Percentiles rank a stretch among this genome's conserved stretches.
Evolutionary conservation across 2,113 vertebrate genomes (phyloP).

Genomic region (Todiramphus saurophagus): DNA sequence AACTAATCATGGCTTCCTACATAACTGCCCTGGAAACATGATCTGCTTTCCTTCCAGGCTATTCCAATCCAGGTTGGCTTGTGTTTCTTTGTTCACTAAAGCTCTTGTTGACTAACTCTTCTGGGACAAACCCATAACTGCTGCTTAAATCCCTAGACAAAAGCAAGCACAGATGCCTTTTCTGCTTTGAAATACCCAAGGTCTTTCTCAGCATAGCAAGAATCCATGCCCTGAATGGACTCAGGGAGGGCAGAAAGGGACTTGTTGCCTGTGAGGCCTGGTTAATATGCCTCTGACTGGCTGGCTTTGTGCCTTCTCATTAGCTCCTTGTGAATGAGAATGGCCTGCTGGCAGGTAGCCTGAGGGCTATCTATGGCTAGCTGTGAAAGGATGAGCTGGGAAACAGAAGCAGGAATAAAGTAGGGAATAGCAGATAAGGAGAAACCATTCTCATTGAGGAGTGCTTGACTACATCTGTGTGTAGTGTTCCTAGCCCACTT

Average conservation of each 20-base stretch:
- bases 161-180: slow-evolving; percentile 35
- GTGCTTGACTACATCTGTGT: not conserved
- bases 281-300: slow-evolving; percentile 50
- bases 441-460: not conserved
- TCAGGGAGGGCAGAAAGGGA: not conserved
- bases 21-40: not conserved
- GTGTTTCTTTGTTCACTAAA: slow-evolving; percentile 39
- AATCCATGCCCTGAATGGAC: slow-evolving; percentile 33
- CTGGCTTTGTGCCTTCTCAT: slow-evolving; percentile 68
- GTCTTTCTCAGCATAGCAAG: slow-evolving; percentile 20
- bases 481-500: not conserved
- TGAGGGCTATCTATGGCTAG: slow-evolving; percentile 61
- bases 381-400: slow-evolving; percentile 63
- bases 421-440: not conserved
- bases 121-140: slow-evolving; percentile 12
- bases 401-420: slow-evolving; percentile 26
- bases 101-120: slow-evolving; percentile 45
- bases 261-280: slow-evolving; percentile 22
- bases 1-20: not conserved
- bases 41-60: not conserved
- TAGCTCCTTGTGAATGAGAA: slow-evolving; percentile 72
- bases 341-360: slow-evolving; percentile 75
- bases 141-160: slow-evolving; percentile 37
- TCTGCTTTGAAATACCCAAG: slow-evolving; percentile 40
- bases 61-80: slow-evolving; percentile 15